These are phyloP conservation scores for Seriola quinqueradiata DNA, from an alignment of 2,113 vertebrate genomes.

Conservation along the genomic window DNA sequence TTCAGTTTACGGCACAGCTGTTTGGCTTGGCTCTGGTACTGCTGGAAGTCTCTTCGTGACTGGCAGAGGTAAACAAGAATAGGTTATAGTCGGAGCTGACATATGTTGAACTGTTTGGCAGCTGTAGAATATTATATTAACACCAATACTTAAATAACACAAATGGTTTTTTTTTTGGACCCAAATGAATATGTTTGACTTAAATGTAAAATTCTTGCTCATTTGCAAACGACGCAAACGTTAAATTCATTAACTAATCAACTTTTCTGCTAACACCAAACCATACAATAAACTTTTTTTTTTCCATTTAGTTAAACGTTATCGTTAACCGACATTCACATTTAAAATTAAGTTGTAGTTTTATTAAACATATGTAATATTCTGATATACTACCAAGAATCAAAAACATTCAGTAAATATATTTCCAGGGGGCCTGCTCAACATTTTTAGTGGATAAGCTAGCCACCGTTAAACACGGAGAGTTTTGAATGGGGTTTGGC, in stretches of 20 bases:
- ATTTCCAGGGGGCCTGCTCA: background rate
- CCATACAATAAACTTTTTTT: background rate
- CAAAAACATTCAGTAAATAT: background rate
- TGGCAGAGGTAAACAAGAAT: slow-evolving; percentile 56
- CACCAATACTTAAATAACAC: background rate
- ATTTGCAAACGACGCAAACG: background rate
- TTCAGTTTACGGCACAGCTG: slow-evolving; percentile 95
- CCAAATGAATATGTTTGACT: background rate
- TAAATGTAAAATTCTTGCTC: background rate
- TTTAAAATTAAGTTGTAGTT: background rate
- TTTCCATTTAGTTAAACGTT: background rate
- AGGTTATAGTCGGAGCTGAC: background rate
- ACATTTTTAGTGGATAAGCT: background rate
- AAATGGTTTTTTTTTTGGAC: too few species aligned
- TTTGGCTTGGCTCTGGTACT: slow-evolving; percentile 97
- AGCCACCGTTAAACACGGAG: background rate
- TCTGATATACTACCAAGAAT: too few species aligned
- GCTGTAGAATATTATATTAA: background rate
- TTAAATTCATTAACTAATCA: background rate
- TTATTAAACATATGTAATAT: background rate
- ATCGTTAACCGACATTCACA: background rate
- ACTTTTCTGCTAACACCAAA: background rate
- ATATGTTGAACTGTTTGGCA: too few species aligned
- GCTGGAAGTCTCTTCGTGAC: slow-evolving; percentile 94
- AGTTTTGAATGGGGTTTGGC: background rate